A percentile compares a stretch with the other conserved stretches of the same genome.
phyloP scores from a whole-genome alignment of 2,888 invertebrate species.

The Doris montereyensis region DNA sequence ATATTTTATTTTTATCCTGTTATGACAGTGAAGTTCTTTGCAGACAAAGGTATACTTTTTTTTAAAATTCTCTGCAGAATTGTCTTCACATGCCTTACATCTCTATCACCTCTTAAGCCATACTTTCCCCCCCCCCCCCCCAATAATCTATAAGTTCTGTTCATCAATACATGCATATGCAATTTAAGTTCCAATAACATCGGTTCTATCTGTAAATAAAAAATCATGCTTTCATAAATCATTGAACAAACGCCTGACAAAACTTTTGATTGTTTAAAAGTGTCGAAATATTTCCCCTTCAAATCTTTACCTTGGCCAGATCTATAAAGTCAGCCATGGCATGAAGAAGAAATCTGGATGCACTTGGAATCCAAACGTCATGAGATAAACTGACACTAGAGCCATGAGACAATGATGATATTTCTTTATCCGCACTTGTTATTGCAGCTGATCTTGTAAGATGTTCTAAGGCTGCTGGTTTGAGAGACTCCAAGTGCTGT shows the following conservation, averaged over 20 bases:
- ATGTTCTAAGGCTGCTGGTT: no score
- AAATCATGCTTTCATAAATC: not conserved
- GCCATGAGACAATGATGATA: not conserved
- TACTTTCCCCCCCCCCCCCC: no score
- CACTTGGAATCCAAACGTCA: not conserved
- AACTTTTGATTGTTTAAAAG: no score
- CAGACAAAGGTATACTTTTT: no score
- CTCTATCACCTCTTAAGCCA: no score
- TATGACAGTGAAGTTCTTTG: no score
- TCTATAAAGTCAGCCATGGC: slow-evolving; percentile 31
- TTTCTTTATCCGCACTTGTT: not conserved
- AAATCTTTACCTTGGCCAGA: slow-evolving; percentile 17
- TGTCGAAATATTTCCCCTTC: no score
- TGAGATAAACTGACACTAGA: not conserved
- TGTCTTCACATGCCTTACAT: no score
- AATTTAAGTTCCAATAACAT: not conserved
- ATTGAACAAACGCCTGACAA: not conserved
- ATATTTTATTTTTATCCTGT: no score
- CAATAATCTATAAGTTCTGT: no score
- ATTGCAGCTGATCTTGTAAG: no score
- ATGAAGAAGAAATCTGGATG: slow-evolving; percentile 16
- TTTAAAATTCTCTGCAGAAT: no score
- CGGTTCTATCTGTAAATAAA: not conserved
- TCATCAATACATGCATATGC: not conserved
- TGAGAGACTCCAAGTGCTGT: slow-evolving; percentile 1